Percentiles rank a stretch among this genome's conserved stretches.
These are phyloP conservation scores for Gymnorhina tibicen DNA, from an alignment of 2,113 vertebrate species.

Conservation along the genomic window DNA sequence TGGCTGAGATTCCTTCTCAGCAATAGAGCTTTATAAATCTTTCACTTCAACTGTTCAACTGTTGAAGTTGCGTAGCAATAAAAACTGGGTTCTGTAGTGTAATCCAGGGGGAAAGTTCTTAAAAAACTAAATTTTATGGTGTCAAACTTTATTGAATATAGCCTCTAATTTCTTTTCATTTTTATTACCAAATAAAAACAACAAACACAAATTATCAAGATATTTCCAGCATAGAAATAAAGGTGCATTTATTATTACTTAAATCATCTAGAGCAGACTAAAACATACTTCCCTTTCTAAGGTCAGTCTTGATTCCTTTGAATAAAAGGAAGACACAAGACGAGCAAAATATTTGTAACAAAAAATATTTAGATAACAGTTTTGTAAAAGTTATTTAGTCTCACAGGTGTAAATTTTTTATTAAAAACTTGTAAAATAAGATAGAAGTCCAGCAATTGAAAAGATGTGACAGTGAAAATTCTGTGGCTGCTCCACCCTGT, in stretches of 20 bases:
- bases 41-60: background rate
- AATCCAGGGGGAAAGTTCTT: background rate
- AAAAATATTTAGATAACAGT: background rate
- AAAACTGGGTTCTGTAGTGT: background rate
- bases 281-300: background rate
- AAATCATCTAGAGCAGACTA: background rate
- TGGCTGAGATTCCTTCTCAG: background rate
- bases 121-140: background rate
- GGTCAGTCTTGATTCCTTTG: background rate
- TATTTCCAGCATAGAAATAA: background rate
- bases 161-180: background rate
- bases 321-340: background rate
- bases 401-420: background rate
- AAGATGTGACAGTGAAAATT: background rate
- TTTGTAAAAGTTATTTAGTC: background rate
- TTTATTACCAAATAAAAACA: background rate
- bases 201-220: background rate
- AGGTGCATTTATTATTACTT: background rate
- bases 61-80: background rate
- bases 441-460: background rate
- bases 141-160: background rate
- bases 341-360: background rate
- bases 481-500: slow-evolving; percentile 31
- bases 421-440: background rate
- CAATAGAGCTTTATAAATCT: background rate